These are phyloP conservation scores for Rhagonycha lutea DNA, from an alignment of 2,888 invertebrate species.

Conservation along the genomic window DNA sequence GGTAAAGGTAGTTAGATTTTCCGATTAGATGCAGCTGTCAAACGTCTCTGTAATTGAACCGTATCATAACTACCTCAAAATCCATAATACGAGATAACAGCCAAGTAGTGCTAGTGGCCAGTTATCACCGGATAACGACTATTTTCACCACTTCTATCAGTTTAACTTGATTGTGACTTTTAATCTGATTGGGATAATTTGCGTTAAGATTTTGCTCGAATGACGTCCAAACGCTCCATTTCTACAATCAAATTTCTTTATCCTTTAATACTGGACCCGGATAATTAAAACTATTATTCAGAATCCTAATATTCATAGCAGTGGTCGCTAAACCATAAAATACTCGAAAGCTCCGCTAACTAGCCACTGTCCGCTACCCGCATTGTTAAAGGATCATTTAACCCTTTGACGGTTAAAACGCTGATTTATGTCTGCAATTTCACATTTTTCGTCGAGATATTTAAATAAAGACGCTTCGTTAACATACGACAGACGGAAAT, in stretches of 20 bases:
- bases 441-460: conserved; percentile 36
- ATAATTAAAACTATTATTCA: conserved; percentile 42
- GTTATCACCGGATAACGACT: conserved; percentile 2
- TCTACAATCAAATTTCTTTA: not conserved
- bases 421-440: conserved; percentile 39
- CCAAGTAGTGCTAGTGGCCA: conserved; percentile 22
- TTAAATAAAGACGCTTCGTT: conserved; percentile 35
- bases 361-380: conserved; percentile 43
- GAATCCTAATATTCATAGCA: conserved; percentile 31
- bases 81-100: conserved; percentile 46
- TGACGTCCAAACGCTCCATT: not conserved
- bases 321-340: conserved; percentile 37
- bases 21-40: conserved; percentile 22
- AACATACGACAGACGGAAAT: conserved; percentile 33
- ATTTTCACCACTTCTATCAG: conserved; percentile 7
- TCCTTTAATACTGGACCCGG: conserved; percentile 25
- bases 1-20: conserved; percentile 24
- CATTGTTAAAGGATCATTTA: conserved; percentile 53
- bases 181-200: not conserved
- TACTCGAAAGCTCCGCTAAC: conserved; percentile 27
- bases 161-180: not conserved
- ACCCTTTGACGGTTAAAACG: conserved; percentile 45
- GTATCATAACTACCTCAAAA: conserved; percentile 48
- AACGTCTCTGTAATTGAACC: conserved; percentile 35
- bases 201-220: not conserved